Evolutionary conservation across 1,140 invertebrate species (phyloP).

Genomic region (Pemphigus obesinymphae): DNA sequence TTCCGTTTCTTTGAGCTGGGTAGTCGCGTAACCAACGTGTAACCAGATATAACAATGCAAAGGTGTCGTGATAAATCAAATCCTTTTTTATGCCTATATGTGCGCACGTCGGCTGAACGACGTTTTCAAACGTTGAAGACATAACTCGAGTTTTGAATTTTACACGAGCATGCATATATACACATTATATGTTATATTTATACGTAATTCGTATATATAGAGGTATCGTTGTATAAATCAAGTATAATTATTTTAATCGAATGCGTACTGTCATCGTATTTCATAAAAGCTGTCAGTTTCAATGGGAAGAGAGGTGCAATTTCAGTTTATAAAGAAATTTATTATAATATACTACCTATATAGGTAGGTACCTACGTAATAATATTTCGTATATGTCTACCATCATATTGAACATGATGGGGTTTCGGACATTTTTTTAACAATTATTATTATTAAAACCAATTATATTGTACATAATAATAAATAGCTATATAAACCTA

Average conservation of each 20-base stretch:
- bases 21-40: background rate
- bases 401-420: too few relatives aligned
- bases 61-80: conserved; percentile 26
- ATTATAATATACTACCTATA: too few relatives aligned
- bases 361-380: background rate
- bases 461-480: too few relatives aligned
- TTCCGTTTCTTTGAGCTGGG: background rate
- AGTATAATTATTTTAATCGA: background rate
- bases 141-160: background rate
- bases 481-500: too few relatives aligned
- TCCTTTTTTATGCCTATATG: background rate
- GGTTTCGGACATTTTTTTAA: background rate
- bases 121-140: background rate
- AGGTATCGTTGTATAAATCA: background rate
- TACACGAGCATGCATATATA: background rate
- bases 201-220: too few relatives aligned
- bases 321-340: background rate
- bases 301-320: too few relatives aligned
- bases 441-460: too few relatives aligned
- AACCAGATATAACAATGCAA: background rate
- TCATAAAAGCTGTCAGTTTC: background rate
- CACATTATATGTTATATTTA: background rate
- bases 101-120: background rate
- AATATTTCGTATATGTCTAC: background rate
- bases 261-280: background rate